Evolutionary conservation across 2,797 vertebrate species (phyloP), one percentile per base, ranked within the genome.

Genomic region (Allobates femoralis): DNA sequence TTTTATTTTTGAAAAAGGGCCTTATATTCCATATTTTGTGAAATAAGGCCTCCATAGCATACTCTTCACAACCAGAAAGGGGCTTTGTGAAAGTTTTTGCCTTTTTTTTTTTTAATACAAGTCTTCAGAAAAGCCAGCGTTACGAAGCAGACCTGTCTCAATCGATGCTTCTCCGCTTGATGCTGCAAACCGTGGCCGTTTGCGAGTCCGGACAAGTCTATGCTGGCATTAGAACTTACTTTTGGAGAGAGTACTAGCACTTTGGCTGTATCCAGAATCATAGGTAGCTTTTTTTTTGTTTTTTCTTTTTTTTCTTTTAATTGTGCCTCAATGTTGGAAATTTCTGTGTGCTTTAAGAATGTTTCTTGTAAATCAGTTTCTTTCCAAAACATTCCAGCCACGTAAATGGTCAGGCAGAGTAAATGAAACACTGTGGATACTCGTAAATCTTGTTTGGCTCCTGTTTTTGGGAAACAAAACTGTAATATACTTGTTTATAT

Each of bases 341-440:
- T 71, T 91, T 93, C 91, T 93, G 93, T 92, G 92, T 94, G 94
- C 94, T 93, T 94, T 91, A 93, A 93, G 94, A 95, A 93, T 94
- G 95, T 95, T 94, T 95, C 91, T 90, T 93, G 92, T 93, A 94
- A 71, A 93, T 81, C 62, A 82, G 91, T 92, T 92, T 95, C 95
- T 96, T 93, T 96, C 95, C 96, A 93, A 93, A 95, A 94, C 93
- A 94, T 97, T 94, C 95, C 95, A 95, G 95, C 95, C 95, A 96
- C 96, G 96, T 96, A 96, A 96, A 97, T 66, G 73, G 96, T 97
- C 96, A 96, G 94, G 96, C 95, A 96, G 97, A 96, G 93, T 94
- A 95, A 96, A 96, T 96, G 93, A 96, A 96, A 96, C 93, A 95
- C 93, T 94, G 95, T 91, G 93, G 91, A 94, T 94, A 92, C 95